Base-by-base conservation (phyloP, 2,113 vertebrate species). In the Jaculus jaculus region DNA sequence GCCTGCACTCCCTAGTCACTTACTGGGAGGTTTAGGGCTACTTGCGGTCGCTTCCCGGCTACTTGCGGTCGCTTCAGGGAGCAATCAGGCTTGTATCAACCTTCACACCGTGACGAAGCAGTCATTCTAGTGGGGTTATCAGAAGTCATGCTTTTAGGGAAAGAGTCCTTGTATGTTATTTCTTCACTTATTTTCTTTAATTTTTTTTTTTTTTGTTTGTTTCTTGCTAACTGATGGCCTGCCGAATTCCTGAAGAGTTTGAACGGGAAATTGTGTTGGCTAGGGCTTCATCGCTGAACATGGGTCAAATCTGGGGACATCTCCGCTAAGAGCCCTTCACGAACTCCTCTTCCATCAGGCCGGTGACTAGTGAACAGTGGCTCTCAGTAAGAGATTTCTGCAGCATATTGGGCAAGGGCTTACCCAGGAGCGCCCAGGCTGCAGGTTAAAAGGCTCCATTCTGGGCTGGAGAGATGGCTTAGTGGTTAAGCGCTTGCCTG, bases 361-460 rank as follows among this genome's bases (percentile, higher is more conserved):
- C 16, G 47, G 58, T 32, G 16, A 30, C 37, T 72, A 16, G 6
- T 4, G 8, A 23, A 4, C 32, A 30, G 16, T 32, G 47, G 34
- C 23, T 74, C 37, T 84, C 18, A 28, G 63, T 84, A 66, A 89
- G 65, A 58, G 10, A 34, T 26, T 26, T 5, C 18, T 21, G 26
- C 24, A 0, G 10, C 17, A 15, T 68, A 37, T 23, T 39, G 10
- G 18, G n/a, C 37, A 68, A 4, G 20, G n/a, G 10, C 51, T 84
- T 2, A 7, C 30, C 65, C 58, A 7, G 12, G 51, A 86, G 15
- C 6, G n/a, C 47, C 12, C 0, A 0, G 17, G 32, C 0, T 0
- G 21, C n/a, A 17, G 63, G 23, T 54, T 28, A 89, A 77, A 77
- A 65, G 8, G 11, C 42, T 63, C 18, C 7, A 30, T 82, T 89